Evolutionary conservation across 2,113 vertebrate genomes (phyloP).

Genomic region (Apistogramma diplotaenia): DNA sequence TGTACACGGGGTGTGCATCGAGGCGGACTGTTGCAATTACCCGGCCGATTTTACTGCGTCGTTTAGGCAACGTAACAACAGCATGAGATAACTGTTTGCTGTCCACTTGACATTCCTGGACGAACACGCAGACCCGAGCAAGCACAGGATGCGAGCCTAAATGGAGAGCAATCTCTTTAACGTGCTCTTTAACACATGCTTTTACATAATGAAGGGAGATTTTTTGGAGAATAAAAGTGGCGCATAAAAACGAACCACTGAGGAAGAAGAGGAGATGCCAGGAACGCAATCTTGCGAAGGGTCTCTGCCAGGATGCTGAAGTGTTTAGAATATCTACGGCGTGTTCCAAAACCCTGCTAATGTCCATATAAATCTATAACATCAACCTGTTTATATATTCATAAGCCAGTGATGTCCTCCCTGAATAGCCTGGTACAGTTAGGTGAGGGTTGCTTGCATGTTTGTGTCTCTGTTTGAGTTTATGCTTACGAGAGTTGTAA

Average conservation of each 20-base stretch:
- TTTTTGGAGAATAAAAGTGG: conserved; percentile 31
- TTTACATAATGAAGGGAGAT: conserved; percentile 44
- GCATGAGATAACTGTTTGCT: conserved; percentile 73
- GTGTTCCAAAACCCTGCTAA: conserved; percentile 60
- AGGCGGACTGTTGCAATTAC: conserved; percentile 51
- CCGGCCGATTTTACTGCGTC: conserved; percentile 43
- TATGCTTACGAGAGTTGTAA: neutral
- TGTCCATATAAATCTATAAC: conserved; percentile 51
- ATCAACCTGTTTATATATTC: conserved; percentile 61
- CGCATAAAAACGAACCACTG: conserved; percentile 37
- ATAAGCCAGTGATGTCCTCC: conserved; percentile 38
- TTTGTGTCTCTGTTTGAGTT: neutral
- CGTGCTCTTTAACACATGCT: conserved; percentile 32
- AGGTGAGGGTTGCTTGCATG: neutral
- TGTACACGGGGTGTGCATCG: conserved; percentile 35
- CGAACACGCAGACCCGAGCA: conserved; percentile 50
- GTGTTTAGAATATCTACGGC: conserved; percentile 59
- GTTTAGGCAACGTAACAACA: conserved; percentile 64
- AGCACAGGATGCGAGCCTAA: conserved; percentile 49
- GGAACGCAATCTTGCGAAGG: conserved; percentile 48
- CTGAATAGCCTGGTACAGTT: neutral
- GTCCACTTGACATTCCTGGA: conserved; percentile 67
- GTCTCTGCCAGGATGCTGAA: conserved; percentile 44
- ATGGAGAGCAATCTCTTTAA: conserved; percentile 47
- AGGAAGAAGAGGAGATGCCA: conserved; percentile 42